Evolutionary conservation across 2,113 vertebrate genomes (phyloP).

Genomic region (Micronycteris hirsuta): DNA sequence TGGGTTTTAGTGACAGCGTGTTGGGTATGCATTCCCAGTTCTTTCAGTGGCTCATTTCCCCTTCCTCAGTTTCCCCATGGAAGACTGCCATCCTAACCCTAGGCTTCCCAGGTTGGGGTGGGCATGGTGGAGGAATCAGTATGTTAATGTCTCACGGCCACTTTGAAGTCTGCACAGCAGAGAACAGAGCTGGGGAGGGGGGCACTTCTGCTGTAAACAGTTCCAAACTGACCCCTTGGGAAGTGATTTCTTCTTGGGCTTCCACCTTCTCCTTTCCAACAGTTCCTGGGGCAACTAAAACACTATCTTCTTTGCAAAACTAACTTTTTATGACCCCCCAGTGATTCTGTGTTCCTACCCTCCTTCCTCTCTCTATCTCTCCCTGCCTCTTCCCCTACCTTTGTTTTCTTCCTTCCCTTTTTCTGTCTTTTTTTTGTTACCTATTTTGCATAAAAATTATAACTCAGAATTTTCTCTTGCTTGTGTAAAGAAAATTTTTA

Average conservation of each 20-base stretch:
- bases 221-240: background rate
- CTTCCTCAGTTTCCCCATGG: conserved; percentile 19
- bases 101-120: background rate
- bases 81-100: background rate
- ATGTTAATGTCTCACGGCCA: background rate
- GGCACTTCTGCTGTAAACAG: background rate
- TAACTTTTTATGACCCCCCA: background rate
- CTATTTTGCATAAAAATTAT: background rate
- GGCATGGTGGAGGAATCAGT: background rate
- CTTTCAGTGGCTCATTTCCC: background rate
- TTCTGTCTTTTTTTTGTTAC: background rate
- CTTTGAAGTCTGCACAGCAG: conserved; percentile 39
- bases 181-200: background rate
- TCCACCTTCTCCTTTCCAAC: background rate
- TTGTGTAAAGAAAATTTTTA: background rate
- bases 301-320: background rate
- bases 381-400: rapidly evolving
- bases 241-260: background rate
- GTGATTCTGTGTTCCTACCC: no score
- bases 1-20: background rate
- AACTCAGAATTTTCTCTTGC: background rate
- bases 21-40: background rate
- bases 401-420: no score
- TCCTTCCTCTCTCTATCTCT: background rate
- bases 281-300: background rate